These are phyloP conservation scores for Dexiosoma caninum DNA, from an alignment of 2,888 invertebrate genomes.

Conservation along the genomic window DNA sequence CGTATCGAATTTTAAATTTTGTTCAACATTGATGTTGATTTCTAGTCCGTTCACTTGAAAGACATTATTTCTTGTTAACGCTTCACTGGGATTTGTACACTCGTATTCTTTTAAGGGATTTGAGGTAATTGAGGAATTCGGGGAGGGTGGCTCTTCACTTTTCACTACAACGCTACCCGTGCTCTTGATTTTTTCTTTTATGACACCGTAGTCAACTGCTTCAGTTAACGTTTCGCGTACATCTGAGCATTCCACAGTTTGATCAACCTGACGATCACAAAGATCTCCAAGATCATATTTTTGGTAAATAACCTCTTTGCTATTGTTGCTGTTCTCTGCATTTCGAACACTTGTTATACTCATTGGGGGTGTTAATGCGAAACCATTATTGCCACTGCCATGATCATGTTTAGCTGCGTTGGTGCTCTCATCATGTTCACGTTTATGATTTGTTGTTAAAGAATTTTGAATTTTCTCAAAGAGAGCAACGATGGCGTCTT, in stretches of 20 bases:
- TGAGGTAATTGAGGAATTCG: conserved; percentile 39
- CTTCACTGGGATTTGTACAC: conserved; percentile 33
- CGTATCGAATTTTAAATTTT: conserved; percentile 38
- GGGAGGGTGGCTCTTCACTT: conserved; percentile 33
- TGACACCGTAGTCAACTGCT: conserved; percentile 66
- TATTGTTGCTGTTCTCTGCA: conserved; percentile 32
- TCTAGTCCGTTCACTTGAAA: conserved; percentile 8
- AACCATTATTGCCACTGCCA: conserved; percentile 5
- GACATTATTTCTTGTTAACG: conserved; percentile 51
- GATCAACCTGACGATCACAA: conserved; percentile 39
- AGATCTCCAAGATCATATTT: conserved; percentile 53
- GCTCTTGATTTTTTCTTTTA: conserved; percentile 10
- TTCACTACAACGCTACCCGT: conserved; percentile 57
- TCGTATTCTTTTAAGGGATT: conserved; percentile 39
- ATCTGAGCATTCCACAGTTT: conserved; percentile 70
- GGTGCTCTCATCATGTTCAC: background rate
- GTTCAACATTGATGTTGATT: conserved; percentile 4
- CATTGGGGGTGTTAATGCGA: conserved; percentile 58
- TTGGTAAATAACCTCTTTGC: conserved; percentile 1
- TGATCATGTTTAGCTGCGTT: conserved; percentile 27
- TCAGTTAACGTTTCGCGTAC: conserved; percentile 73
- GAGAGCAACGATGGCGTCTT: conserved; percentile 43
- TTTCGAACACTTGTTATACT: conserved; percentile 61
- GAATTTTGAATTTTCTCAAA: conserved; percentile 53
- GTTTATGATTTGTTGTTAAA: conserved; percentile 36